Percentiles rank a stretch among this genome's conserved stretches.
Conservation (phyloP, 2,113 vertebrate species). For the Puma concolor region DNA sequence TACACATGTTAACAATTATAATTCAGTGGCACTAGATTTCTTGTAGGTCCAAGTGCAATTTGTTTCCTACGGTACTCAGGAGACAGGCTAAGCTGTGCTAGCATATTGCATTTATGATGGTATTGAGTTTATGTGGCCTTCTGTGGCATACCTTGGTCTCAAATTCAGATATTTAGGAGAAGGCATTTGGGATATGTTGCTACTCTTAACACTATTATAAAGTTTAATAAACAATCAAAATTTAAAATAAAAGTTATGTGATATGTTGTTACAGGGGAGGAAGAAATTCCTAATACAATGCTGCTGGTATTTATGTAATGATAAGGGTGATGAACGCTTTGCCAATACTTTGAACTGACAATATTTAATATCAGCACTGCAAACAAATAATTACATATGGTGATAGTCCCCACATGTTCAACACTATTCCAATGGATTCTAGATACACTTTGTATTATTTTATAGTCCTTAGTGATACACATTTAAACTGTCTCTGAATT, state of each 20-base stretch:
- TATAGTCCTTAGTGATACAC: background rate
- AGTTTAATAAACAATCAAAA: constrained; percentile 66
- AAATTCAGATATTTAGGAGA: constrained; percentile 41
- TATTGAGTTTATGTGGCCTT: constrained; percentile 44
- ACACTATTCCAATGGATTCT: background rate
- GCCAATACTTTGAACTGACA: background rate
- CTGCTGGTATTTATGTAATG: constrained; percentile 6
- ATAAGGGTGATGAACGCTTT: background rate
- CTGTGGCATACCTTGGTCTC: background rate
- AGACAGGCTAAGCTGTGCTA: constrained; percentile 6
- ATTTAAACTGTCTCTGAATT: background rate
- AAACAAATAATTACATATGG: background rate
- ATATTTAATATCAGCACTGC: background rate
- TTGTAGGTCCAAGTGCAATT: constrained; percentile 32
- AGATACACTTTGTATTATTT: background rate
- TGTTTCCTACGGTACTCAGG: constrained; percentile 54
- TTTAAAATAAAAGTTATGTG: constrained; percentile 42
- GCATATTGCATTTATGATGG: constrained; percentile 25
- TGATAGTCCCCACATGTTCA: background rate
- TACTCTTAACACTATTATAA: constrained; percentile 14
- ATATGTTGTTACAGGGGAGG: background rate
- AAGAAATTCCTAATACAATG: background rate
- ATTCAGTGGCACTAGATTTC: constrained; percentile 41
- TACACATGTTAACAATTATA: constrained; percentile 45
- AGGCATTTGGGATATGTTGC: constrained; percentile 20